Conservation (phyloP, 2,797 vertebrate species). For the Notoglanidium macrostoma region DNA sequence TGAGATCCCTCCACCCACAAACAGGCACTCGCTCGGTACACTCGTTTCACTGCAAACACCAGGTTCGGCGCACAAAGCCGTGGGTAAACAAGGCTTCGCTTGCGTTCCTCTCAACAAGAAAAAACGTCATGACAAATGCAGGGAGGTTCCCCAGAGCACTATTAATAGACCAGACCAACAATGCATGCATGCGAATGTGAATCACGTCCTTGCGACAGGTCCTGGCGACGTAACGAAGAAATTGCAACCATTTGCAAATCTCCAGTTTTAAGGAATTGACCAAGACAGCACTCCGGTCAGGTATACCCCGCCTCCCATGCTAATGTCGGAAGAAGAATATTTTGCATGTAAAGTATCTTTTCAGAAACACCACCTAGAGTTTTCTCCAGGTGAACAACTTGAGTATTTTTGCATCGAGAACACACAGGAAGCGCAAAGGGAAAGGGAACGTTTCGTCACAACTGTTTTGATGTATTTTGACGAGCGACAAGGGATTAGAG, state of each 20-base stretch:
- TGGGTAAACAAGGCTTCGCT: conserved; percentile 71
- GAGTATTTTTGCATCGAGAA: neutral
- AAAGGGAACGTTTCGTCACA: neutral
- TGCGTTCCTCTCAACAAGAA: conserved; percentile 63
- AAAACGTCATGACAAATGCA: conserved; percentile 64
- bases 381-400: conserved; percentile 4
- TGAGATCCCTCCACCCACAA: conserved; percentile 51
- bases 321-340: neutral
- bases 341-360: neutral
- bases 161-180: conserved; percentile 72
- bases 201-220: neutral
- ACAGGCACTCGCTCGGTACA: conserved; percentile 52
- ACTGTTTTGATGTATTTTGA: neutral
- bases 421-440: neutral
- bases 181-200: conserved; percentile 55
- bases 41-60: conserved; percentile 75
- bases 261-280: neutral
- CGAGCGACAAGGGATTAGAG: neutral
- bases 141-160: conserved; percentile 70
- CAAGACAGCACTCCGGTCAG: no score
- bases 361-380: neutral
- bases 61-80: conserved; percentile 67
- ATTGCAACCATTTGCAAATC: neutral
- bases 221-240: neutral
- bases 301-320: neutral